phyloP scores from a whole-genome alignment of 2,797 vertebrate genomes.

The Coluber constrictor region DNA sequence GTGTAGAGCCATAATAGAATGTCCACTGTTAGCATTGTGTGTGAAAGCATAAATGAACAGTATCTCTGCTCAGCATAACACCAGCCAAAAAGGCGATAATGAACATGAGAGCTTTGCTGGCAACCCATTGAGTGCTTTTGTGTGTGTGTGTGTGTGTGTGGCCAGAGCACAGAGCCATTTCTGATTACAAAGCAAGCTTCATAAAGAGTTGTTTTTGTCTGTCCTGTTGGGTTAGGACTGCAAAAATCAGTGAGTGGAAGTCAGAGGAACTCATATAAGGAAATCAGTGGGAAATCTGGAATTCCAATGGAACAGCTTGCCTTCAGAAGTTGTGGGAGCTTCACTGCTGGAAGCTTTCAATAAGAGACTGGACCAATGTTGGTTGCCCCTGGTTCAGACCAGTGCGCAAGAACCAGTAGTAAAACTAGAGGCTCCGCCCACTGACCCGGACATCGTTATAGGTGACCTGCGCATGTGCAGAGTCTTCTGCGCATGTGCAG shows the following conservation, averaged over 20 bases:
- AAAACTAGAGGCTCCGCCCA: no score
- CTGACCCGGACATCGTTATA: no score
- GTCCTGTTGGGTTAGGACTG: background rate
- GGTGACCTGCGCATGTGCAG: no score
- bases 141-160: background rate
- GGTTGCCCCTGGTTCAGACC: no score
- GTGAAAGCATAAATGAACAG: background rate
- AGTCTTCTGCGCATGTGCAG: no score
- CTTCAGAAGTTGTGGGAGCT: background rate
- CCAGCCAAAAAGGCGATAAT: constrained; percentile 6
- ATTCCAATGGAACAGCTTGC: background rate
- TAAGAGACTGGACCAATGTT: background rate
- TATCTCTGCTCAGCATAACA: constrained; percentile 7
- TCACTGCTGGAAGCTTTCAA: background rate
- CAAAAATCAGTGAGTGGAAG: background rate
- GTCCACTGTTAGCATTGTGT: background rate
- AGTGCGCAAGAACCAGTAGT: no score
- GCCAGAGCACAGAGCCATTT: background rate
- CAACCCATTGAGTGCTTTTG: background rate
- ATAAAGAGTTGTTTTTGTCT: background rate
- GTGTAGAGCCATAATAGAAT: background rate
- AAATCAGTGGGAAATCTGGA: background rate
- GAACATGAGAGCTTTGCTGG: background rate
- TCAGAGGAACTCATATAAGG: background rate
- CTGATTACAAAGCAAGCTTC: constrained; percentile 6